phyloP scores from a whole-genome alignment of 2,888 invertebrate genomes.

The Lymantria dispar region DNA sequence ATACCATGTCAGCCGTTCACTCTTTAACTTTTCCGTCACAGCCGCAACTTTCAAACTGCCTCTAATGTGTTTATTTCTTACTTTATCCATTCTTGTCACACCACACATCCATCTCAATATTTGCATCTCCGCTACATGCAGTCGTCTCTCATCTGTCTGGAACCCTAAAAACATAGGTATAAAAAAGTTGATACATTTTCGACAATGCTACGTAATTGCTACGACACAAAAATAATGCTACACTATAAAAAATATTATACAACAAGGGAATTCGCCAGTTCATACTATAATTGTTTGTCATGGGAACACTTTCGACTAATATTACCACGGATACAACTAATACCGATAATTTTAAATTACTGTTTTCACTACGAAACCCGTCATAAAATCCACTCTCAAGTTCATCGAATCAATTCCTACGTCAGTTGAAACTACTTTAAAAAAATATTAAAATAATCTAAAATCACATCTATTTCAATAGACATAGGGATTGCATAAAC shows the following conservation, averaged over 20 bases:
- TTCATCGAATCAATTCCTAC: constrained; percentile 47
- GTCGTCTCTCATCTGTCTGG: too few relatives aligned
- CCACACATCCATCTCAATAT: too few relatives aligned
- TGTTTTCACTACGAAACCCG: constrained; percentile 28
- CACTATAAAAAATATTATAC: background rate
- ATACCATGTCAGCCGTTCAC: too few relatives aligned
- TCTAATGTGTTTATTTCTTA: too few relatives aligned
- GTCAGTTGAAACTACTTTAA: constrained; percentile 27
- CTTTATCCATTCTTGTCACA: too few relatives aligned
- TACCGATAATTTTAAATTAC: constrained; percentile 34
- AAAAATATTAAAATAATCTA: background rate
- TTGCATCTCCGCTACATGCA: too few relatives aligned
- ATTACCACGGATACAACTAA: constrained; percentile 27
- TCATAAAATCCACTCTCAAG: constrained; percentile 36
- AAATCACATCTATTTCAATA: constrained; percentile 3
- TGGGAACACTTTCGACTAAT: constrained; percentile 33
- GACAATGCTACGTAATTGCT: background rate
- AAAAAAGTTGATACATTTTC: background rate
- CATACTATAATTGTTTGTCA: constrained; percentile 19
- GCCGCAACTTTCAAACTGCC: too few relatives aligned
- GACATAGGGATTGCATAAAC: background rate
- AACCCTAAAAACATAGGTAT: too few relatives aligned
- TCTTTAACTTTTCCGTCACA: too few relatives aligned
- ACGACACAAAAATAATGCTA: background rate
- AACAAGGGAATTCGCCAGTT: constrained; percentile 1